Evolutionary conservation across 2,888 invertebrate species (phyloP).

Genomic region (Pantelozetes paolii): DNA sequence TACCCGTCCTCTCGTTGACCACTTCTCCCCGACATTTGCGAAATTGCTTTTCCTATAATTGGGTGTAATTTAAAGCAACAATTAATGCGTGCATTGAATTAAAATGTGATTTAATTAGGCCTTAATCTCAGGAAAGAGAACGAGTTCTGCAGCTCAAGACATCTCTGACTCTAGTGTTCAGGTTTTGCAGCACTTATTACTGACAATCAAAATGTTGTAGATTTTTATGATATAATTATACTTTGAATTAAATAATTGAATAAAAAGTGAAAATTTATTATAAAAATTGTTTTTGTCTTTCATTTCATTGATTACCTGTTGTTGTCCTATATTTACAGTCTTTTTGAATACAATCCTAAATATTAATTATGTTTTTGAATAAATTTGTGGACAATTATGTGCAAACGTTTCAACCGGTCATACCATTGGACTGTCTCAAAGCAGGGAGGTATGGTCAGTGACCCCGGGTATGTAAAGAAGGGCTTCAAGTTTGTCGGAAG

Average conservation of each 20-base stretch:
- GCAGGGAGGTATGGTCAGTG: conserved; percentile 33
- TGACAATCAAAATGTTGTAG: background rate
- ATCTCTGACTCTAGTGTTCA: background rate
- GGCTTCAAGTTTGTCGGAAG: background rate
- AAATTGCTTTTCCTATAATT: conserved; percentile 5
- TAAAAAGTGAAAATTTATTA: too few relatives aligned
- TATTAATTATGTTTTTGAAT: background rate
- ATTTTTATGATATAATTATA: too few relatives aligned
- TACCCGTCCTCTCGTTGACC: background rate
- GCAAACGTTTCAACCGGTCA: background rate
- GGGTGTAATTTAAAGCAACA: background rate
- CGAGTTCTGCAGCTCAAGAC: background rate
- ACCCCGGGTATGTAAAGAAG: conserved; percentile 28
- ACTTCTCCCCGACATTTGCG: background rate
- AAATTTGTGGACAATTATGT: background rate
- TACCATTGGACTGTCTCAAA: conserved; percentile 31
- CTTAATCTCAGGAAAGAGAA: background rate
- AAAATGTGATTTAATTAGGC: background rate
- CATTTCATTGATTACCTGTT: too few relatives aligned
- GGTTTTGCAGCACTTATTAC: background rate
- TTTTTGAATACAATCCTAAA: conserved; percentile 23
- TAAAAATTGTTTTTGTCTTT: background rate
- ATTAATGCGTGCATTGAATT: background rate
- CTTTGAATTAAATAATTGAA: too few relatives aligned
- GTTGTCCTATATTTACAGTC: background rate